Conservation (phyloP, 2,113 vertebrate genomes). For the Thunnus thynnus region DNA sequence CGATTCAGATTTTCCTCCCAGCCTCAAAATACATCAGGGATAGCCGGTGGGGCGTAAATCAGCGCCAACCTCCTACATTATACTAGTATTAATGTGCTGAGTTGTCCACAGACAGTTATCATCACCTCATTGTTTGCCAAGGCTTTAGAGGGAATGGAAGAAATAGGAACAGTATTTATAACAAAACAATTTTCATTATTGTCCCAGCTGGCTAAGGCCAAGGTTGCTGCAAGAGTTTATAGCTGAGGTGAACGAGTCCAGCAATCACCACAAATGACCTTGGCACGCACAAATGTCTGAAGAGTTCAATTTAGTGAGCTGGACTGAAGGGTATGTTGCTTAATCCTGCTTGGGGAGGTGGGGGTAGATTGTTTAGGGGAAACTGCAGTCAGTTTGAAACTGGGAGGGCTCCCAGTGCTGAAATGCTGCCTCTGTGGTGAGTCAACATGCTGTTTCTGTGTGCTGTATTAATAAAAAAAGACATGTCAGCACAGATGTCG, state of each 20-base stretch:
- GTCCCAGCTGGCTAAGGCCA: slow-evolving; percentile 2
- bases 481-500: neutral
- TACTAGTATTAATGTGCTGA: neutral
- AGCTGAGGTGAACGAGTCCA: neutral
- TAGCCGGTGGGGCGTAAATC: neutral
- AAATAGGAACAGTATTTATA: neutral
- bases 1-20: neutral
- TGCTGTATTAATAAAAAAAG: neutral
- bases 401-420: neutral
- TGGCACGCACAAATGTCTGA: no score
- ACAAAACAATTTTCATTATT: neutral
- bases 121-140: neutral
- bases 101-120: neutral
- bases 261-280: slow-evolving; percentile 1
- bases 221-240: neutral
- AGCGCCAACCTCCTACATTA: neutral
- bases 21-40: neutral
- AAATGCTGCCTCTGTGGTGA: neutral
- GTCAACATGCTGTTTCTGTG: neutral
- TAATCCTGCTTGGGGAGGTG: neutral
- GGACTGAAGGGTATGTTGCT: slow-evolving; percentile 17
- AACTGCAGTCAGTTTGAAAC: slow-evolving; percentile 24
- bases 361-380: neutral
- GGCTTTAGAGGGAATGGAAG: neutral
- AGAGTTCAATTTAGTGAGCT: slow-evolving; percentile 9